phyloP scores from a whole-genome alignment of 2,113 vertebrate species.

The Petroica traversi region DNA sequence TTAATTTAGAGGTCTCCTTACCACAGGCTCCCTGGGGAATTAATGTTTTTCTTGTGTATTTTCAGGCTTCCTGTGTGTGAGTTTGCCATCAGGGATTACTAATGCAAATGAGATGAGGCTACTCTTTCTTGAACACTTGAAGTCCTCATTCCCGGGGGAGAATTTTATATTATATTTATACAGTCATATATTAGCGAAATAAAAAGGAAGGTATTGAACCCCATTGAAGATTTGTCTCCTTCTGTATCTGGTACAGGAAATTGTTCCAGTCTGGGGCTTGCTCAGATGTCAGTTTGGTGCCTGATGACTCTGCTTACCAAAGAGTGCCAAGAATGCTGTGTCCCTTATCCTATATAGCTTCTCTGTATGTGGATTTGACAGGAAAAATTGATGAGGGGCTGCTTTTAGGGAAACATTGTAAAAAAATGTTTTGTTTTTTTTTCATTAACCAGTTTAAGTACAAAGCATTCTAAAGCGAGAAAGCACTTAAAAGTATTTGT shows the following conservation, averaged over 20 bases:
- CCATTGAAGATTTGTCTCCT: background rate
- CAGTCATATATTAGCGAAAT: background rate
- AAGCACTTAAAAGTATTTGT: background rate
- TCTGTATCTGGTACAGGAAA: background rate
- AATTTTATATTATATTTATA: background rate
- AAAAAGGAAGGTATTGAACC: background rate
- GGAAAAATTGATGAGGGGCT: background rate
- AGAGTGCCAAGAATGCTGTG: background rate
- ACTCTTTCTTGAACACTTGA: background rate
- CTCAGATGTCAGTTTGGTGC: background rate
- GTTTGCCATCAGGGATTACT: background rate
- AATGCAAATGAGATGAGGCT: background rate
- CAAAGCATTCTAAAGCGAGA: background rate
- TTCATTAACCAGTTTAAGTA: background rate
- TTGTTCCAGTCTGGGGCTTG: background rate
- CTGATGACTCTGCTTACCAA: background rate
- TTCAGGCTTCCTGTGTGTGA: constrained; percentile 12
- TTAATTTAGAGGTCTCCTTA: background rate
- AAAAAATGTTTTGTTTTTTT: background rate
- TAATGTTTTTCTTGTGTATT: background rate
- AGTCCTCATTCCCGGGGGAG: background rate
- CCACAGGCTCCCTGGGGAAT: background rate
- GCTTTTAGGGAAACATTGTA: background rate
- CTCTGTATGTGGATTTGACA: background rate
- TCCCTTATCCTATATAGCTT: background rate